phyloP scores from a whole-genome alignment of 1,140 invertebrate genomes.

The Coenobita brevimanus region DNA sequence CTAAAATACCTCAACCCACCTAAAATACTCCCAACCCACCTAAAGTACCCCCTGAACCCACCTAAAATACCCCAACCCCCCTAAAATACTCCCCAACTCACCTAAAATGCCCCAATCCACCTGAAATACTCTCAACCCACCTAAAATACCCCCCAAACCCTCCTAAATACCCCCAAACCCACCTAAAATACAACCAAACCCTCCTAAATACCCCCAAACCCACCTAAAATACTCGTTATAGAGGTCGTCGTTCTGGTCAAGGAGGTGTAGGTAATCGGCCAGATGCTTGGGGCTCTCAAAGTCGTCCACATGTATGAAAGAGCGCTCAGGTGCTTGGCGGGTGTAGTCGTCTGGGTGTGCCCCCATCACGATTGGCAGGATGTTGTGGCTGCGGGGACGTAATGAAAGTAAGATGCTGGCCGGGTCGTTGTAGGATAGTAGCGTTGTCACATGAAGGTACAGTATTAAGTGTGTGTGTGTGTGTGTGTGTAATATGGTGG shows the following conservation, averaged over 20 bases:
- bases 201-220: background rate
- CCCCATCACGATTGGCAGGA: slow-evolving; percentile 96
- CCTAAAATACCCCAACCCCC: no score
- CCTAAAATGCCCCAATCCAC: slow-evolving; percentile 87
- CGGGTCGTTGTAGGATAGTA: background rate
- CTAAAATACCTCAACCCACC: slow-evolving; percentile 71
- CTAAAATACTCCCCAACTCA: slow-evolving; percentile 78
- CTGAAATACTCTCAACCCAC: no score
- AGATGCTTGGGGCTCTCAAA: slow-evolving; percentile 89
- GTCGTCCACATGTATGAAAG: slow-evolving; percentile 95
- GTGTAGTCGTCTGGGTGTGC: slow-evolving; percentile 92
- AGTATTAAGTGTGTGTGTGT: background rate
- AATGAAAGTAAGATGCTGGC: background rate
- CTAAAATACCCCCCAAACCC: no score
- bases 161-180: background rate
- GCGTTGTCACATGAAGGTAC: background rate
- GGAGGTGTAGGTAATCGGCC: slow-evolving; percentile 86
- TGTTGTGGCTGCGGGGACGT: slow-evolving; percentile 82
- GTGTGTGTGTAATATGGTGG: slow-evolving; percentile 24
- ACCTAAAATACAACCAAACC: slow-evolving; percentile 86
- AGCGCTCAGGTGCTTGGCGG: slow-evolving; percentile 88
- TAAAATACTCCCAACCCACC: no score
- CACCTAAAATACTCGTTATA: slow-evolving; percentile 93
- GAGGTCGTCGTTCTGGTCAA: slow-evolving; percentile 88
- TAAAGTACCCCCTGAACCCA: no score